Base-by-base conservation (phyloP, 1,140 invertebrate species). In the Pseudomyrmex sp. region DNA sequence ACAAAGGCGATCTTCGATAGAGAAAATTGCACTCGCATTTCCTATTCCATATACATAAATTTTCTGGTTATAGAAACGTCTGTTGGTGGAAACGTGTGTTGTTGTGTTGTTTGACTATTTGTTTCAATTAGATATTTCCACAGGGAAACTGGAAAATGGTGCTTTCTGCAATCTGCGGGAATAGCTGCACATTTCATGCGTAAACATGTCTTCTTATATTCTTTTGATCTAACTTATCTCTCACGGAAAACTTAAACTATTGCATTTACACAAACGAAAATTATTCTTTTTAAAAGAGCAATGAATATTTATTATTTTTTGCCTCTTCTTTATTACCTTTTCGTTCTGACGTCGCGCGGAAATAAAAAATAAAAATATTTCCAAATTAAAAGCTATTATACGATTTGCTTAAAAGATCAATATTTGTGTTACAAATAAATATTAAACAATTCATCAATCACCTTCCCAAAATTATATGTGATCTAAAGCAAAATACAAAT, bases 121-220 rank as follows among this genome's bases (percentile, higher is more conserved):
- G 12, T 62, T 59, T 48, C 20, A 50, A 75, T 75, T 75, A 62
- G 5, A 35, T 62, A 75, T 26, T 44, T 20, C 44, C 44, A 62
- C 15, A 3, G 58, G 9, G 20, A 50, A 46, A 12, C 50, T 35
- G 35, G 5, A 35, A 35, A 35, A 35, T 35, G 35, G 35, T 35
- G 35, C 35, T 35, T 35, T 35, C 5, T 35, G 35, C 35, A 35
- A 5, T 35, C 35, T 35, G 7, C 35, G 35, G 7, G 5, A 35
- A 35, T 48, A 26, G 72, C 44, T 23, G 5, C 48, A 62, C 48
- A 62, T 62, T 48, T 20, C 46, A 10, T 44, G 15, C 26, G 12
- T 23, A 75, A 48, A 61, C 44, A 23, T 23, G 15, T 75, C 44
- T 50, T 35, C n/a, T 59, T 20, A n/a, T 44, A 46, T 58, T 2